Conservation (phyloP, 1,140 invertebrate species). For the Anastrepha ludens region DNA sequence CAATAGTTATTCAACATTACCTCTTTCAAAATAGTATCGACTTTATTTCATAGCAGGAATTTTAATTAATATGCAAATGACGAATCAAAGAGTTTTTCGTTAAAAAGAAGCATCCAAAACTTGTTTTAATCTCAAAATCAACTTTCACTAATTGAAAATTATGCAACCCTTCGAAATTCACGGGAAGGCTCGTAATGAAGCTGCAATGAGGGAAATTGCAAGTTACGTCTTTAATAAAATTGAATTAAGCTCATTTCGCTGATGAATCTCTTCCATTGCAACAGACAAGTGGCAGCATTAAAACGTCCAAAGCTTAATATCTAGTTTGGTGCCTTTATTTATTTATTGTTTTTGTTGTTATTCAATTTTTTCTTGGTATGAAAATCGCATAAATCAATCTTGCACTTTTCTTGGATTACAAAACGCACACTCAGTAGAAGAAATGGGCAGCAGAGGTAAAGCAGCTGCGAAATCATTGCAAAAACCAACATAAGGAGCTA, state of each 20-base stretch:
- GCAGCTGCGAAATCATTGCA: background rate
- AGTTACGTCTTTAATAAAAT: conserved; percentile 5
- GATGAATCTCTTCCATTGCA: background rate
- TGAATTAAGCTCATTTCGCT: background rate
- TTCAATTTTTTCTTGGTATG: background rate
- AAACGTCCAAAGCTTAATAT: background rate
- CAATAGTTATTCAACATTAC: too few relatives aligned
- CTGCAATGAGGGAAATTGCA: background rate
- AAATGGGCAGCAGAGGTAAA: background rate
- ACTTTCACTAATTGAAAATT: conserved; percentile 28
- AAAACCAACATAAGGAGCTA: background rate
- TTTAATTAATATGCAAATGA: background rate
- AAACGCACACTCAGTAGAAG: background rate
- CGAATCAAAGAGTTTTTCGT: background rate
- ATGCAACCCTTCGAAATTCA: background rate
- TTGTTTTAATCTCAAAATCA: background rate
- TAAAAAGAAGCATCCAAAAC: background rate
- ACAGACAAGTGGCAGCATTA: background rate
- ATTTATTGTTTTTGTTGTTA: background rate
- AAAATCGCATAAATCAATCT: conserved; percentile 32
- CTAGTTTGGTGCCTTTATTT: background rate
- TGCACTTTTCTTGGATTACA: background rate
- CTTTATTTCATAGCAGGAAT: background rate
- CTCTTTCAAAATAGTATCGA: too few relatives aligned
- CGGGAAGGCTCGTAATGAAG: background rate